These are phyloP conservation scores for Orthosia cruda DNA, from an alignment of 2,888 invertebrate species.

Conservation along the genomic window DNA sequence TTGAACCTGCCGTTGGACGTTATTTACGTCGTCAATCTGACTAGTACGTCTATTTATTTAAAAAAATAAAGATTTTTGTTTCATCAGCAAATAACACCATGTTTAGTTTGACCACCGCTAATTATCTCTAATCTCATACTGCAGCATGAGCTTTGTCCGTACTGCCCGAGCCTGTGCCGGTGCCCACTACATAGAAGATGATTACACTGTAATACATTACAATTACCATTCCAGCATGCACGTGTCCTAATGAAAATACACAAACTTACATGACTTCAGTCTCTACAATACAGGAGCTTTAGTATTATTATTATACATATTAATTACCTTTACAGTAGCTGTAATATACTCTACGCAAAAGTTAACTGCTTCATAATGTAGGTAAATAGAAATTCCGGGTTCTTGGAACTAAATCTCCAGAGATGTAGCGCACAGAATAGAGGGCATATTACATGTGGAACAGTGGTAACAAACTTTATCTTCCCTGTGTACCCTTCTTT, in stretches of 20 bases:
- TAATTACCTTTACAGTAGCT: constrained; percentile 7
- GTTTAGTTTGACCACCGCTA: too few relatives aligned
- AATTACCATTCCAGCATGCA: constrained; percentile 12
- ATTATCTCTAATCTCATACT: constrained; percentile 12
- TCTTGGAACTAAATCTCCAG: neutral
- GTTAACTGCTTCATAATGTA: neutral
- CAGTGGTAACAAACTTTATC: neutral
- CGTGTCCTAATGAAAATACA: constrained; percentile 31
- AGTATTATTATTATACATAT: neutral
- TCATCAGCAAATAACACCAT: too few relatives aligned
- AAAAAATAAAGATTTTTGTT: too few relatives aligned
- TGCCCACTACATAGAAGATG: neutral
- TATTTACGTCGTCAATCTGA: too few relatives aligned
- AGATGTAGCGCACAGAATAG: neutral
- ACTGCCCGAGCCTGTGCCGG: neutral
- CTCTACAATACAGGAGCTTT: neutral
- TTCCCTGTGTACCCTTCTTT: constrained; percentile 1
- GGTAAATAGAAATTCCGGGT: neutral
- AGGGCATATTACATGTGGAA: neutral
- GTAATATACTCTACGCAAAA: neutral
- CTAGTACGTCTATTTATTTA: too few relatives aligned
- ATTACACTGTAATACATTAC: neutral
- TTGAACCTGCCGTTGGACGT: too few relatives aligned
- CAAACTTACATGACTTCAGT: neutral
- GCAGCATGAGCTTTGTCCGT: neutral